phyloP scores from a whole-genome alignment of 2,797 vertebrate genomes.

The Scyliorhinus canicula region DNA sequence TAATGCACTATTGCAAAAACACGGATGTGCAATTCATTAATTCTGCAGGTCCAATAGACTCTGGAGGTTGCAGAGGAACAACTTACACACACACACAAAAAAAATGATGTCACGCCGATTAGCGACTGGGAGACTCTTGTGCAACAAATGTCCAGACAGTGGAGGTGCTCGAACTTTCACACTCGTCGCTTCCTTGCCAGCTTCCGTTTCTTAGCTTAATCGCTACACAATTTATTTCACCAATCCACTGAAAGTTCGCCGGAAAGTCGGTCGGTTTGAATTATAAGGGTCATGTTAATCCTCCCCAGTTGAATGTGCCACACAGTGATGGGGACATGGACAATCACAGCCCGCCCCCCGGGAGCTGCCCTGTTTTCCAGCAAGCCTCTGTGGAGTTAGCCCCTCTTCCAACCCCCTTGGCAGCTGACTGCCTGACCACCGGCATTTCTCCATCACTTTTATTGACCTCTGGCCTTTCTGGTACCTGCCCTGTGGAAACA shows the following conservation, averaged over 20 bases:
- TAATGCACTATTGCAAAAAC: background rate
- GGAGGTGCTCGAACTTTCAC: background rate
- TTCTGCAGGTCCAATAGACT: background rate
- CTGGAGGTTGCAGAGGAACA: background rate
- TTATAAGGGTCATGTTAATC: background rate
- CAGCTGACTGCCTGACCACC: background rate
- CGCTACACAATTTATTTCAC: background rate
- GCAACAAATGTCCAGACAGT: background rate
- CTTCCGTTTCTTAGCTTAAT: background rate
- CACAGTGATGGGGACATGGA: background rate
- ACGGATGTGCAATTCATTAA: background rate
- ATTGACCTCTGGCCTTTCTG: background rate
- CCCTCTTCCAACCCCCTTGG: background rate
- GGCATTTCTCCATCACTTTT: too few relatives aligned
- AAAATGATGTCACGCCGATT: background rate
- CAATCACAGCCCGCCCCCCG: background rate
- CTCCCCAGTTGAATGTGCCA: background rate
- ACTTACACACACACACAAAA: background rate
- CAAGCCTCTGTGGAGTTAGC: background rate
- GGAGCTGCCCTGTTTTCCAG: background rate
- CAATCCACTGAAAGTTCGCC: background rate
- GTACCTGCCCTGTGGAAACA: background rate
- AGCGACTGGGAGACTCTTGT: background rate
- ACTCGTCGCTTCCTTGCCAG: background rate
- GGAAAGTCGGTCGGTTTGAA: too few relatives aligned